These are phyloP conservation scores for Cynopterus brachyotis DNA, from an alignment of 2,113 vertebrate species.

Conservation along the genomic window DNA sequence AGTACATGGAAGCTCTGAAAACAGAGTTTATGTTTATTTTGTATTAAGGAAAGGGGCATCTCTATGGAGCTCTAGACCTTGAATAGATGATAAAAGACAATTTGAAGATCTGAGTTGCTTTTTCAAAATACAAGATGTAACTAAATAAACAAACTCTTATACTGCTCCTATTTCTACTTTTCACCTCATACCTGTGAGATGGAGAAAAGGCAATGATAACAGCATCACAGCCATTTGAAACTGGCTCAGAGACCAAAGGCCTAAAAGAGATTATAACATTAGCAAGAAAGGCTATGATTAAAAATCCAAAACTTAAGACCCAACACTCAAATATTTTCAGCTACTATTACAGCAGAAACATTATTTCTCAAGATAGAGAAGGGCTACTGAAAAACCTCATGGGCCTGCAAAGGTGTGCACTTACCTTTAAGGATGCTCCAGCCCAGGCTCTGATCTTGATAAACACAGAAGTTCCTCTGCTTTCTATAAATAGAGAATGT, in stretches of 20 bases:
- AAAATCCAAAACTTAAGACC: not conserved
- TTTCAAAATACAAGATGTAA: constrained; percentile 6
- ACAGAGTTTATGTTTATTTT: not conserved
- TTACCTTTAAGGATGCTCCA: not conserved
- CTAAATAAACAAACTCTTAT: not conserved
- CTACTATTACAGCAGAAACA: not conserved
- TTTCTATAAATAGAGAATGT: not conserved
- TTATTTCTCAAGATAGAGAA: not conserved
- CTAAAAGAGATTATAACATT: not conserved
- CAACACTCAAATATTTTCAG: not conserved
- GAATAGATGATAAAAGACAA: not conserved
- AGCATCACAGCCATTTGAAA: not conserved
- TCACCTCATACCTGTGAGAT: not conserved
- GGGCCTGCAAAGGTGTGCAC: not conserved
- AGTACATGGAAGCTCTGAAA: not conserved
- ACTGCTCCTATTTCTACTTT: not conserved
- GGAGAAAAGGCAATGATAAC: not conserved
- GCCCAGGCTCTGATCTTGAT: not conserved
- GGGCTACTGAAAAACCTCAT: not conserved
- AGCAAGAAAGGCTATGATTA: constrained; percentile 20
- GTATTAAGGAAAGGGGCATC: not conserved
- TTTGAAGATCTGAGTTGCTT: not conserved
- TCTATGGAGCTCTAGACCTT: not conserved
- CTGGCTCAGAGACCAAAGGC: not conserved
- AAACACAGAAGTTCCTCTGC: not conserved